phyloP scores from a whole-genome alignment of 2,113 vertebrate genomes.

The Macquaria australasica region DNA sequence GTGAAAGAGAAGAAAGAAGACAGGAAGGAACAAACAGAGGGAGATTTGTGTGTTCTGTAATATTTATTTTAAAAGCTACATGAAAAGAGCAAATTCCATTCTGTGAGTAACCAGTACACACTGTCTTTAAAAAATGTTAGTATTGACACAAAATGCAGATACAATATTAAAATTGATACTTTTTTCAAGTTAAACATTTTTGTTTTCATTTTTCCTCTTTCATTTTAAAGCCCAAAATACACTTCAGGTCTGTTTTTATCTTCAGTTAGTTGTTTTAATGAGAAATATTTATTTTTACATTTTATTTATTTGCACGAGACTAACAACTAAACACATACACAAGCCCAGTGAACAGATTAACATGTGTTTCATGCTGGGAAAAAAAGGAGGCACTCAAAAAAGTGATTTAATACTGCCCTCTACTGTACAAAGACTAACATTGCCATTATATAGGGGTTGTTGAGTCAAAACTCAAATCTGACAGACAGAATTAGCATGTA shows the following conservation, averaged over 20 bases:
- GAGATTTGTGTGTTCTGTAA: background rate
- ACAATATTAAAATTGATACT: background rate
- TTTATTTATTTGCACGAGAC: background rate
- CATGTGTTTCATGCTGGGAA: background rate
- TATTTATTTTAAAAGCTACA: background rate
- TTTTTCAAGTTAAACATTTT: background rate
- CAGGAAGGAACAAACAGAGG: background rate
- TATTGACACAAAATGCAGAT: background rate
- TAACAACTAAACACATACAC: background rate
- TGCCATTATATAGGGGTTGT: background rate
- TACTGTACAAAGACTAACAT: constrained; percentile 45
- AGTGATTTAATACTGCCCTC: constrained; percentile 47
- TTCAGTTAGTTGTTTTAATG: background rate
- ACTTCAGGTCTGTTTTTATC: background rate
- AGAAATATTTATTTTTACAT: background rate
- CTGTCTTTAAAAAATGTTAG: background rate
- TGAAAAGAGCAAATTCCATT: background rate
- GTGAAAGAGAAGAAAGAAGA: background rate
- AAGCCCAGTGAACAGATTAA: too few species aligned
- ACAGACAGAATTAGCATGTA: background rate
- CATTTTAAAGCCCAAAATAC: background rate
- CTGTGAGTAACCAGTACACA: background rate
- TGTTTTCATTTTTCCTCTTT: background rate
- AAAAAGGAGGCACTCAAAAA: background rate
- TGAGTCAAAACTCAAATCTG: background rate